A percentile compares a stretch with the other conserved stretches of the same genome.
Conservation (phyloP, 37 sponge, comb jelly and placozoan species). For the Aplysina aerophoba region DNA sequence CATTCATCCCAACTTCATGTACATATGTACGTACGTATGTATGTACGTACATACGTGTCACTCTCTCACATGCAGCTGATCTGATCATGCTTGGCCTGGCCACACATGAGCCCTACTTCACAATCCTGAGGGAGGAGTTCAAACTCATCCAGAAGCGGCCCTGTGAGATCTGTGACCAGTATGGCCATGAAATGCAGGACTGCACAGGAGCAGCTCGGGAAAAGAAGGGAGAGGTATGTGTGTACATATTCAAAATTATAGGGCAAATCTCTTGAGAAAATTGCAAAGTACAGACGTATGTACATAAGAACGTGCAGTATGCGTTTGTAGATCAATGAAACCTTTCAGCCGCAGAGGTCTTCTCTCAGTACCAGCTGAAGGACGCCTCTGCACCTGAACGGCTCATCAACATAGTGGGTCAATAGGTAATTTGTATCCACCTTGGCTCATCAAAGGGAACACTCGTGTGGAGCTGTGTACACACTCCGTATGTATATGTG, state of each 20-base stretch:
- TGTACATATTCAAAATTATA: not conserved
- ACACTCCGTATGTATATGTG: too few relatives aligned
- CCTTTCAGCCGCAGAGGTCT: too few relatives aligned
- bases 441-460: too few relatives aligned
- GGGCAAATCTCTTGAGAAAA: not conserved
- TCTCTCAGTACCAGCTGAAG: too few relatives aligned
- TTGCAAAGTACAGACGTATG: too few relatives aligned
- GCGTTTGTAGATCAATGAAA: too few relatives aligned
- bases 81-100: conserved; percentile 98
- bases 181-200: conserved; percentile 87
- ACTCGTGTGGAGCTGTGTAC: too few relatives aligned
- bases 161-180: conserved; percentile 97
- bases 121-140: conserved; percentile 98
- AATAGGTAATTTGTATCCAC: too few relatives aligned
- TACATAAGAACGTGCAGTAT: too few relatives aligned
- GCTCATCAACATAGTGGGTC: too few relatives aligned
- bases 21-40: too few relatives aligned
- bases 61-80: conserved; percentile 69
- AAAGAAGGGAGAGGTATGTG: conserved; percentile 68
- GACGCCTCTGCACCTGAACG: too few relatives aligned
- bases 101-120: conserved; percentile 99
- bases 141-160: conserved; percentile 65
- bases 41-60: not conserved
- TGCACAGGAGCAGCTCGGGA: conserved; percentile 84
- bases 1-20: not conserved